Percentiles rank a stretch among this genome's conserved stretches.
Evolutionary conservation across 2,113 vertebrate species (phyloP).

Genomic region (rabbit (Oryctolagus cuniculus)): DNA sequence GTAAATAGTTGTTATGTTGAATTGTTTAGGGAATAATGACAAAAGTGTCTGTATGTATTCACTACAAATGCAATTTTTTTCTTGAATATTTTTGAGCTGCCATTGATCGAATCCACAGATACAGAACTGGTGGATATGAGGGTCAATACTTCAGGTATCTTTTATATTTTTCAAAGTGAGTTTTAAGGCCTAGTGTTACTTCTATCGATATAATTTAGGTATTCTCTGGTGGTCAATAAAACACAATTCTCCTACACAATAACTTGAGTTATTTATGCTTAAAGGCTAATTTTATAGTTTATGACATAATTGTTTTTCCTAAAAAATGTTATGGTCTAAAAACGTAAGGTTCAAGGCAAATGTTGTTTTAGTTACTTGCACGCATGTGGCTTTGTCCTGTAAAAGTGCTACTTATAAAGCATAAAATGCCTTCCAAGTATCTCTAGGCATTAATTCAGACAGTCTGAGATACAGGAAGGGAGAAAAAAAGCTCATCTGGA

Average conservation of each 20-base stretch:
- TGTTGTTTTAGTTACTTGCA: background rate
- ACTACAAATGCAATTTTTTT: no score
- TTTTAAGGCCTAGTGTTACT: constrained; percentile 47
- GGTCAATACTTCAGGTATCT: constrained; percentile 44
- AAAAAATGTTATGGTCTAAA: constrained; percentile 12
- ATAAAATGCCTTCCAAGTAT: background rate
- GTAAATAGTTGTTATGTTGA: no score
- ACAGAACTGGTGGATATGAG: no score
- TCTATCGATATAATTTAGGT: constrained; percentile 63
- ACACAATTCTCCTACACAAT: constrained; percentile 56
- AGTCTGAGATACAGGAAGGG: background rate
- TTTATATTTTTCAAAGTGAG: constrained; percentile 35
- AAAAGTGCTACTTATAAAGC: constrained; percentile 44
- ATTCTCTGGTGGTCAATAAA: constrained; percentile 69
- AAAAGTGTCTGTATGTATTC: no score
- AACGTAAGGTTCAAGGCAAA: constrained; percentile 27
- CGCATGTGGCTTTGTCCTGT: background rate
- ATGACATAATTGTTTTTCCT: background rate
- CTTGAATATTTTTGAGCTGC: no score
- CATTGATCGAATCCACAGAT: no score
- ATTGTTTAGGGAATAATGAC: no score
- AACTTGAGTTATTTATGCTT: constrained; percentile 47
- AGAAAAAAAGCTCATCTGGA: background rate
- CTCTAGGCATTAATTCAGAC: constrained; percentile 11
- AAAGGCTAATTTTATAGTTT: constrained; percentile 47